Base-by-base conservation (phyloP, 2,113 vertebrate genomes). In the Spea multiplicata region DNA sequence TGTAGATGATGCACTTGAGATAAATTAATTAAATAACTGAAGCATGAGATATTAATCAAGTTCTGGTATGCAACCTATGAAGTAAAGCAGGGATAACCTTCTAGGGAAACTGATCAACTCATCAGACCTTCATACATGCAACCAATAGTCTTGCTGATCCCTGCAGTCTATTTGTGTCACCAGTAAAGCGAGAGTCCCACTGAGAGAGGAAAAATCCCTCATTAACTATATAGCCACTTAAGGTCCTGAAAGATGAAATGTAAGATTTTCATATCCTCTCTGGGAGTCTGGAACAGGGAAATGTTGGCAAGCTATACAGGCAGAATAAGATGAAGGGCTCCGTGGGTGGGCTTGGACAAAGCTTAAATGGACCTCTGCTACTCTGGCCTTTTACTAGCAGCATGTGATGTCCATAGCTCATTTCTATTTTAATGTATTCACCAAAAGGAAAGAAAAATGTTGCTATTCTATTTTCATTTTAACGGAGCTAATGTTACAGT, bases 221-320 rank as follows among this genome's bases (percentile, higher is more conserved):
- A 79, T 73, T 79, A 73, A 73, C 77, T 79, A 67, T 73, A 79
- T 73, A 73, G 77, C 52, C 70, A 73, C 70, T 79, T 66, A 73
- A 73, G 70, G 49, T 10, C 62, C 70, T 73, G 55, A 66, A 67
- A 66, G 77, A 73, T 79, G 77, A 79, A 79, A 67, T 73, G 64
- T 79, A 79, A 79, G 76, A 79, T 57, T 66, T 79, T 73, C 62
- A 79, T 79, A 57, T 79, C 44, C 77, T 72, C 77, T 67, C 50
- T 48, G 77, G 77, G 77, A 79, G 70, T 73, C 44, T 79, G 77
- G 49, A 73, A 66, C 17, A 17, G 71, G 65, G 70, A 72, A 73
- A 67, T 73, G 77, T 57, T 79, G 77, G 77, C 77, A 79, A 52
- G 77, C 44, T 4, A n/a, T 67, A 45, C 44, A 73, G 77, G 71